Percentiles rank a stretch among this genome's conserved stretches.
Evolutionary conservation across 2,113 vertebrate genomes (phyloP).

Genomic region (Epinephelus fuscoguttatus): DNA sequence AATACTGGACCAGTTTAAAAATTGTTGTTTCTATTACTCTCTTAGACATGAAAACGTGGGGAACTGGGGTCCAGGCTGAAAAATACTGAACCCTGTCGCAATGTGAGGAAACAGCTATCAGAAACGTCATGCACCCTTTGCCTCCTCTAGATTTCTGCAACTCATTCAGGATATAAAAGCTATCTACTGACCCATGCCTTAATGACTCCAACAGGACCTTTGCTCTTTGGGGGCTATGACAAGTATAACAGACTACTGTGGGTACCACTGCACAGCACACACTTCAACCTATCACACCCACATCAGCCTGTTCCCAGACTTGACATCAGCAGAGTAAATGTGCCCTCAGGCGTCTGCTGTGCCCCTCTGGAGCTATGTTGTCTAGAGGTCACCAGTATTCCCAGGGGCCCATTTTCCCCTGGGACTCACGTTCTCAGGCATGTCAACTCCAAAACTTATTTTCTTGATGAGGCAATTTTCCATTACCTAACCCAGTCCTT

Average conservation of each 20-base stretch:
- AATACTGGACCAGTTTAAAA: too few species aligned
- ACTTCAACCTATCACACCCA: slow-evolving; percentile 23
- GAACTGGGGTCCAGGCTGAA: too few species aligned
- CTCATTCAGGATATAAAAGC: slow-evolving; percentile 18
- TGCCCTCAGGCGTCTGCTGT: slow-evolving; percentile 47
- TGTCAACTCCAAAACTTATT: slow-evolving; percentile 58
- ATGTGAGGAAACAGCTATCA: not conserved
- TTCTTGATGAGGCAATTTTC: slow-evolving; percentile 54
- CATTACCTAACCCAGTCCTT: slow-evolving; percentile 51
- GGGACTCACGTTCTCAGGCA: slow-evolving; percentile 71
- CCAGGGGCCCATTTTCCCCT: slow-evolving; percentile 58
- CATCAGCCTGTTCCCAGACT: slow-evolving; percentile 66
- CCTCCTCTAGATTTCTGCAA: not conserved
- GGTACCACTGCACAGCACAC: not conserved
- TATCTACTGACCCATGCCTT: too few species aligned
- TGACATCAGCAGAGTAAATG: slow-evolving; percentile 55
- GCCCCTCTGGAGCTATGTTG: slow-evolving; percentile 46
- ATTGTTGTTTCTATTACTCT: too few species aligned
- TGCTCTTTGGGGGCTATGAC: slow-evolving; percentile 6
- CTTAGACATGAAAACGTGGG: too few species aligned
- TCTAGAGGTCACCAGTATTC: slow-evolving; percentile 65
- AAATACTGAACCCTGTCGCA: too few species aligned
- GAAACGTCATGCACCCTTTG: not conserved
- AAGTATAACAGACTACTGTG: not conserved
- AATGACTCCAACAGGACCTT: slow-evolving; percentile 1